Evolutionary conservation across 2,888 invertebrate genomes (phyloP).

Genomic region (Atethmia centrago): DNA sequence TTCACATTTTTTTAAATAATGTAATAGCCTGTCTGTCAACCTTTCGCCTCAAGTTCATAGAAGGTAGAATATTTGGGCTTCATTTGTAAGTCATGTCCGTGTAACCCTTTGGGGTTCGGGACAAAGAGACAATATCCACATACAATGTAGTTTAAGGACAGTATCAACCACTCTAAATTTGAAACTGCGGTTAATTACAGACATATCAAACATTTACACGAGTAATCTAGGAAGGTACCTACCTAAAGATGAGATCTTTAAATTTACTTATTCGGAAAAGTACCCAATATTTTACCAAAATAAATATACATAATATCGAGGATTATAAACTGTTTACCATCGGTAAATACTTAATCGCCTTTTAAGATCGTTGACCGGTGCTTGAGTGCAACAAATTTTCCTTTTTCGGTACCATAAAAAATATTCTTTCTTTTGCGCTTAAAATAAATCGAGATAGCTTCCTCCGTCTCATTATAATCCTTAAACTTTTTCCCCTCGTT

Average conservation of each 20-base stretch:
- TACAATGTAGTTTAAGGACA: constrained; percentile 53
- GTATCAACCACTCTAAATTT: constrained; percentile 48
- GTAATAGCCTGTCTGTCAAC: constrained; percentile 35
- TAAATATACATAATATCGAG: constrained; percentile 17
- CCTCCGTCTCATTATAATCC: constrained; percentile 63
- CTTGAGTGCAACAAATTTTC: constrained; percentile 53
- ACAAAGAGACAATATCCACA: constrained; percentile 53
- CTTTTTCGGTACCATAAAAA: constrained; percentile 38
- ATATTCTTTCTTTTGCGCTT: constrained; percentile 46
- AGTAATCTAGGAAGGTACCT: not conserved
- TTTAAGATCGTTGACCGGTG: constrained; percentile 36
- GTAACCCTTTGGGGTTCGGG: constrained; percentile 35
- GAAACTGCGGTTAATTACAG: constrained; percentile 48
- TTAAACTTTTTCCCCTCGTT: constrained; percentile 60
- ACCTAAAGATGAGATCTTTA: not conserved
- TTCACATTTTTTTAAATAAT: constrained; percentile 38
- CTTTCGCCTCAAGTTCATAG: constrained; percentile 33
- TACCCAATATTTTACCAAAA: not conserved
- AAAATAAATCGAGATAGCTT: constrained; percentile 61
- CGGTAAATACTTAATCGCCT: constrained; percentile 38
- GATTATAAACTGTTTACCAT: constrained; percentile 21
- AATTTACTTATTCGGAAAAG: constrained; percentile 8
- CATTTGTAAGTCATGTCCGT: constrained; percentile 51
- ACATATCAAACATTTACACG: constrained; percentile 50
- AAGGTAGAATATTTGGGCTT: constrained; percentile 47